Percentiles rank a stretch among this genome's conserved stretches.
These are phyloP conservation scores for Calidris pygmaea DNA, from an alignment of 2,113 vertebrate species.

Conservation along the genomic window DNA sequence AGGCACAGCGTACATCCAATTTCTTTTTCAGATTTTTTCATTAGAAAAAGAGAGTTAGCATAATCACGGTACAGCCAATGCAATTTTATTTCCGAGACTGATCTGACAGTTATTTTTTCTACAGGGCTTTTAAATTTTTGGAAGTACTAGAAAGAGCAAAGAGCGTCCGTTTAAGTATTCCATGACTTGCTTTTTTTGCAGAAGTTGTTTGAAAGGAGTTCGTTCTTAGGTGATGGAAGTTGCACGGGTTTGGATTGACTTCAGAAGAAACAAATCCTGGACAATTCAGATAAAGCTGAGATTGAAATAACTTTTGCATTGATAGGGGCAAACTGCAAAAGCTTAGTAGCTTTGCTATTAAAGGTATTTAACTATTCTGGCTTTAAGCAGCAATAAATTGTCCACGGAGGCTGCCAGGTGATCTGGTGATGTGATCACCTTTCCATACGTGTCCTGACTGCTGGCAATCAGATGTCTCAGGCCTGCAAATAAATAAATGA, in stretches of 20 bases:
- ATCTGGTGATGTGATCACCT: background rate
- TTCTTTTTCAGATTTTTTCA: background rate
- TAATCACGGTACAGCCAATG: background rate
- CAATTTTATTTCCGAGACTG: background rate
- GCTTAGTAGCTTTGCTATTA: fast-evolving
- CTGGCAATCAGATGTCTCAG: background rate
- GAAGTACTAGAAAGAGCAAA: background rate
- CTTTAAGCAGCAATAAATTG: background rate
- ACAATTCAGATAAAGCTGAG: background rate
- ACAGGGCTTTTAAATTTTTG: background rate
- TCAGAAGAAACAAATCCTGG: background rate
- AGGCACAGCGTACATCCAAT: background rate
- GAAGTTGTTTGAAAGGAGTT: background rate
- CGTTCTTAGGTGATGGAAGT: background rate
- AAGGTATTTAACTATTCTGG: background rate
- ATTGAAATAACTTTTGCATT: background rate
- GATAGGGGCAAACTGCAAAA: background rate
- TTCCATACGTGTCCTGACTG: background rate
- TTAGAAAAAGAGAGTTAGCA: background rate
- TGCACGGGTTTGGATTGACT: fast-evolving
- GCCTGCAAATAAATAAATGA: background rate
- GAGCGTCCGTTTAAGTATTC: background rate
- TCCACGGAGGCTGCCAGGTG: background rate
- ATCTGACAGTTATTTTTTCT: background rate
- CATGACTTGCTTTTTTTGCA: background rate